Percentiles rank a stretch among this genome's conserved stretches.
Evolutionary conservation across 2,113 vertebrate species (phyloP).

Genomic region (Pseudonaja textilis): DNA sequence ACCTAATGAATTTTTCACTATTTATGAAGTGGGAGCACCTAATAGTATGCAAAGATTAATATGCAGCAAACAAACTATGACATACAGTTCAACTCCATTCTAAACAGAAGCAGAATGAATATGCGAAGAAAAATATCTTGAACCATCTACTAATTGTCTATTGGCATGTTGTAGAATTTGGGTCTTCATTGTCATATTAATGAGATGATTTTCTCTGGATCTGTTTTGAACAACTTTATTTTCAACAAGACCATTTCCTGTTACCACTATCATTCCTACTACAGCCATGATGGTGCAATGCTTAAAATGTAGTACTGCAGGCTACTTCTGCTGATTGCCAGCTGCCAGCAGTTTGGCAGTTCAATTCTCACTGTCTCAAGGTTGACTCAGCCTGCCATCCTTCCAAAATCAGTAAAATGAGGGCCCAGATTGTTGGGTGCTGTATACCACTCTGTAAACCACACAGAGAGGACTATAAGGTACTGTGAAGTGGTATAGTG

Average conservation of each 20-base stretch:
- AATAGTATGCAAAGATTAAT: not conserved
- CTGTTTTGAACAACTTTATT: slow-evolving; percentile 71
- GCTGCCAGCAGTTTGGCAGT: no score
- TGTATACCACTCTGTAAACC: no score
- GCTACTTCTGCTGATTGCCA: no score
- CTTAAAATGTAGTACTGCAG: no score
- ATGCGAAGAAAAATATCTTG: slow-evolving; percentile 37
- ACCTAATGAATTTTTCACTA: not conserved
- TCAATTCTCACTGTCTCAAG: no score
- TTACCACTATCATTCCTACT: slow-evolving; percentile 71
- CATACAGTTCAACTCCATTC: not conserved
- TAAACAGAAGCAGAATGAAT: not conserved
- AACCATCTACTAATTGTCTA: slow-evolving; percentile 41
- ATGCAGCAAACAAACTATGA: not conserved
- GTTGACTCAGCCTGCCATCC: no score
- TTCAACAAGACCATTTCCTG: slow-evolving; percentile 69
- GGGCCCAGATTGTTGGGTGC: no score
- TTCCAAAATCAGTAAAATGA: no score
- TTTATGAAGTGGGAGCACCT: not conserved
- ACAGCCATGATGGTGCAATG: no score
- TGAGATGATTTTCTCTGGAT: slow-evolving; percentile 63
- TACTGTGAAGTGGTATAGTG: no score
- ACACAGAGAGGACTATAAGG: no score
- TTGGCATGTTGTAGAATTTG: slow-evolving; percentile 37
- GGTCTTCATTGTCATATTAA: slow-evolving; percentile 65